Percentiles rank a stretch among this genome's conserved stretches.
Conservation (phyloP, 2,888 invertebrate species). For the Drosophila limbata region DNA sequence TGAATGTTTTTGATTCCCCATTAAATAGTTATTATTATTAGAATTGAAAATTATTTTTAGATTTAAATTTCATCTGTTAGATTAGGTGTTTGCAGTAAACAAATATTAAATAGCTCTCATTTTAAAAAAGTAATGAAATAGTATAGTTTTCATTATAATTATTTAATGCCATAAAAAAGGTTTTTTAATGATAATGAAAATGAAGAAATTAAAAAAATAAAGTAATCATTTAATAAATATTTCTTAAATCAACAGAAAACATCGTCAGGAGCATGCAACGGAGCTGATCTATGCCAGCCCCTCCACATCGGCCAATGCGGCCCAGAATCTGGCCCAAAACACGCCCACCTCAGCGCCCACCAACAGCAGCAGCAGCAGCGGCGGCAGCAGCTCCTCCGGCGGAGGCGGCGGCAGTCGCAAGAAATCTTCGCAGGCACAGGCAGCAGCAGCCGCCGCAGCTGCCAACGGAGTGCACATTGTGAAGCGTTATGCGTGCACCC, state of each 20-base stretch:
- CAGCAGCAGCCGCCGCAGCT: conserved; percentile 68
- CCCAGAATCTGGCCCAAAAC: conserved; percentile 75
- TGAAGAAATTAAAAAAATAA: no score
- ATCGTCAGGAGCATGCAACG: conserved; percentile 79
- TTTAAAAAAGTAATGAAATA: no score
- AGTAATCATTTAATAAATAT: not conserved
- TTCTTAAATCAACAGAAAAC: conserved; percentile 69
- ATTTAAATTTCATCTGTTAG: no score
- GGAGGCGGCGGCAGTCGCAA: conserved; percentile 68
- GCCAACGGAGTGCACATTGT: conserved; percentile 84
- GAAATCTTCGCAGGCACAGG: conserved; percentile 71
- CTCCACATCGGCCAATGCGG: conserved; percentile 77
- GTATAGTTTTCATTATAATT: no score
- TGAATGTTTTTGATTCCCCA: no score
- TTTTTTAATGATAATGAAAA: no score
- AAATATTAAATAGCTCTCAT: no score
- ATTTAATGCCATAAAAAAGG: no score
- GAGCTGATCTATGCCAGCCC: conserved; percentile 83
- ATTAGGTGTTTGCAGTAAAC: no score
- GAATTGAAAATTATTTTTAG: no score
- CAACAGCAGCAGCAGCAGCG: conserved; percentile 63
- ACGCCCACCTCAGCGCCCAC: conserved; percentile 76
- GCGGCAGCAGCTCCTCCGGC: conserved; percentile 63
- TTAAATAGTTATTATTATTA: no score
- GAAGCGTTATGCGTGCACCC: conserved; percentile 94